phyloP scores from a whole-genome alignment of 1,140 invertebrate genomes.

The Chionoecetes opilio region DNA sequence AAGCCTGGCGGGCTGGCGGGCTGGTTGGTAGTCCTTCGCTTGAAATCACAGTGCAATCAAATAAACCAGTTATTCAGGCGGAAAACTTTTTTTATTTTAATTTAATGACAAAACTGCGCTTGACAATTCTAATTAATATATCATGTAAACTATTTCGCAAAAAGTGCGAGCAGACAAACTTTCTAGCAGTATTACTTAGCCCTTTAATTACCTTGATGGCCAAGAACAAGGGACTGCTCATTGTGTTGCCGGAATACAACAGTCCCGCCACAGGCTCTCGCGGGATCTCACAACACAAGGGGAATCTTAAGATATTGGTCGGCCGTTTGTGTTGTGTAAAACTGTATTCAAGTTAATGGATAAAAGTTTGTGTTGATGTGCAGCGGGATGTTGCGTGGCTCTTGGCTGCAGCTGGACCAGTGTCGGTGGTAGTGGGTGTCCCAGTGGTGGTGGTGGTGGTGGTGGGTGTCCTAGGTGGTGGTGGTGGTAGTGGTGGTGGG shows the following conservation, averaged over 20 bases:
- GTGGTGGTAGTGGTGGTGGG: no score
- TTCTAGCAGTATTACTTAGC: neutral
- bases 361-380: neutral
- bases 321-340: conserved; percentile 4
- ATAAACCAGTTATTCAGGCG: conserved; percentile 6
- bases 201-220: neutral
- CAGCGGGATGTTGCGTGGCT: neutral
- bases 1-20: neutral
- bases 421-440: neutral
- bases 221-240: neutral
- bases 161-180: no score
- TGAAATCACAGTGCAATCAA: neutral
- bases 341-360: neutral
- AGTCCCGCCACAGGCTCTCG: neutral
- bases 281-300: neutral
- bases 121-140: neutral
- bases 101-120: neutral
- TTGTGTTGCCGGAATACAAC: neutral
- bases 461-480: no score
- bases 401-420: neutral
- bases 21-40: no score
- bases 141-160: neutral
- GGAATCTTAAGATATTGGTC: neutral
- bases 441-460: no score
- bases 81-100: neutral